phyloP scores from a whole-genome alignment of 2,888 invertebrate genomes.

The Thereva nobilitata region DNA sequence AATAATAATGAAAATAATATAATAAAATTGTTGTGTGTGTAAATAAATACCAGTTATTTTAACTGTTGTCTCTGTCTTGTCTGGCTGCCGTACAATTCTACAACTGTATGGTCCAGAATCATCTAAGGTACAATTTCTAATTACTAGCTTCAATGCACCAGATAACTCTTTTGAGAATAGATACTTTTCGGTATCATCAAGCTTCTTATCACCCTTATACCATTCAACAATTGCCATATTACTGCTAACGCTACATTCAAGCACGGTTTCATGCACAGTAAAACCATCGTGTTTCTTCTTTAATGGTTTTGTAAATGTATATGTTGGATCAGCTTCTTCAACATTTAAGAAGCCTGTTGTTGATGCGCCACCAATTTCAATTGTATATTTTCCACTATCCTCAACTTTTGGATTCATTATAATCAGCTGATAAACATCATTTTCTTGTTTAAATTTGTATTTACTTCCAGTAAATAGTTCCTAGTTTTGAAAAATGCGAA shows the following conservation, averaged over 20 bases:
- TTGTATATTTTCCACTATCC: slow-evolving; percentile 95
- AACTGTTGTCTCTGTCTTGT: slow-evolving; percentile 80
- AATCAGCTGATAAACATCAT: slow-evolving; percentile 86
- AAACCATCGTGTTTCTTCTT: slow-evolving; percentile 89
- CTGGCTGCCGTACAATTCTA: slow-evolving; percentile 84
- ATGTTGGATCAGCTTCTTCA: slow-evolving; percentile 95
- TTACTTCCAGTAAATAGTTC: slow-evolving; percentile 96
- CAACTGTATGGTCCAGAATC: slow-evolving; percentile 91
- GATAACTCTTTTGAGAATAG: slow-evolving; percentile 91
- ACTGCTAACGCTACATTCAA: slow-evolving; percentile 94
- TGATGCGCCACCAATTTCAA: slow-evolving; percentile 89
- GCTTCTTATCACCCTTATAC: slow-evolving; percentile 79
- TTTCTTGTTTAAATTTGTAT: slow-evolving; percentile 93
- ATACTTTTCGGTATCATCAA: slow-evolving; percentile 82
- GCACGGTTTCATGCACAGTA: slow-evolving; percentile 82
- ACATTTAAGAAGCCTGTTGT: slow-evolving; percentile 92
- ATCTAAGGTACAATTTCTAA: slow-evolving; percentile 79
- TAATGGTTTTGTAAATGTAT: slow-evolving; percentile 87
- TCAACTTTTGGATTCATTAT: slow-evolving; percentile 92
- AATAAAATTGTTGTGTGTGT: not conserved
- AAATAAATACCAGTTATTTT: slow-evolving; percentile 72
- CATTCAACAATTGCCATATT: slow-evolving; percentile 94
- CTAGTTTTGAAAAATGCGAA: slow-evolving; percentile 57
- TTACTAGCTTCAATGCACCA: slow-evolving; percentile 84
- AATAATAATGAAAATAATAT: not conserved